Percentiles rank a stretch among this genome's conserved stretches.
Conservation (phyloP, 2,888 invertebrate species). For the Stomorhina lunata region DNA sequence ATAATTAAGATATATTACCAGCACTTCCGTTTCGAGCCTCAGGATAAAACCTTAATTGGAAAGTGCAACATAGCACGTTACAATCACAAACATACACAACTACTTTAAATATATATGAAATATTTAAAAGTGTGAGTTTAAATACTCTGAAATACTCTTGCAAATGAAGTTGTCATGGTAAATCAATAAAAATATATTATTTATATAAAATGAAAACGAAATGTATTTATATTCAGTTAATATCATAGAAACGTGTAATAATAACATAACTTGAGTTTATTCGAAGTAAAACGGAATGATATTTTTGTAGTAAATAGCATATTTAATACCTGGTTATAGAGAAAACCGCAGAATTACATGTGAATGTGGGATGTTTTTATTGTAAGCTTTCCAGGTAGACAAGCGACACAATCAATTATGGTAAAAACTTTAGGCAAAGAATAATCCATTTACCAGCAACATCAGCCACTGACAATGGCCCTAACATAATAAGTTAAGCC, state of each 20-base stretch:
- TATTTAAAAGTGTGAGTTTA: too few relatives aligned
- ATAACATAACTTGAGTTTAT: neutral
- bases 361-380: neutral
- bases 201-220: neutral
- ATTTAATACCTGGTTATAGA: neutral
- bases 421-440: constrained; percentile 71
- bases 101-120: constrained; percentile 49
- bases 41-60: too few relatives aligned
- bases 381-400: too few relatives aligned
- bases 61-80: too few relatives aligned
- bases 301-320: neutral
- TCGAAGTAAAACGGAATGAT: neutral
- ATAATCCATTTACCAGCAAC: constrained; percentile 50
- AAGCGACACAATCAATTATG: constrained; percentile 71
- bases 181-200: neutral
- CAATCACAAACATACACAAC: too few relatives aligned
- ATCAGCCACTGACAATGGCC: constrained; percentile 3
- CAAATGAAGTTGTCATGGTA: neutral
- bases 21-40: too few relatives aligned
- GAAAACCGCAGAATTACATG: neutral
- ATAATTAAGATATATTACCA: too few relatives aligned
- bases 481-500: neutral
- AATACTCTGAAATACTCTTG: too few relatives aligned
- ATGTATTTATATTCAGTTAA: neutral
- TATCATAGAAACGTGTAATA: neutral